A percentile compares a stretch with the other conserved stretches of the same genome.
phyloP scores from a whole-genome alignment of 2,888 invertebrate genomes.

The Mesorhabditis spiculigera region DNA sequence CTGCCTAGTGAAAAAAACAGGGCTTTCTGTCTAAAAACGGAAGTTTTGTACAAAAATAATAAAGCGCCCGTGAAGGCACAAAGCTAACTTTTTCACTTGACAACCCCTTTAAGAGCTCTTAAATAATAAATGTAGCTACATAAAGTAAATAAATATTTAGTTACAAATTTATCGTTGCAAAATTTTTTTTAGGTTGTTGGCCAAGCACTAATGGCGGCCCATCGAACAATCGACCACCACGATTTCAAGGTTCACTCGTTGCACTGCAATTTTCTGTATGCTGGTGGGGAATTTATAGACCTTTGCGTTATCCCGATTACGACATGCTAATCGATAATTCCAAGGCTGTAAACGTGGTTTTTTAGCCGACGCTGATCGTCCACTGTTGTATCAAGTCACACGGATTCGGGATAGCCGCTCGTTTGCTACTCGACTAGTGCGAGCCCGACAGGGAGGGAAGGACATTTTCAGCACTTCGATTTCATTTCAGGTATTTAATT shows the following conservation, averaged over 20 bases:
- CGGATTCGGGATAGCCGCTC: constrained; percentile 59
- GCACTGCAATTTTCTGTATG: constrained; percentile 60
- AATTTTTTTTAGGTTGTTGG: constrained; percentile 57
- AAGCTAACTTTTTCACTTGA: too few species aligned
- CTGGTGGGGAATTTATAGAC: constrained; percentile 44
- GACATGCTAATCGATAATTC: neutral
- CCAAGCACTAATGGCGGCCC: constrained; percentile 60
- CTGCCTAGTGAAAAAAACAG: too few species aligned
- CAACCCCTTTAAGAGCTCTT: too few species aligned
- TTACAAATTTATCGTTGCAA: too few species aligned
- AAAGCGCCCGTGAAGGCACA: too few species aligned
- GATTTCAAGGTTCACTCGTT: constrained; percentile 59
- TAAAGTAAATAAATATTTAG: too few species aligned
- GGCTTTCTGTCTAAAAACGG: too few species aligned
- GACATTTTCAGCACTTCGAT: constrained; percentile 56
- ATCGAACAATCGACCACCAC: constrained; percentile 54
- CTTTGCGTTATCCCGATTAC: neutral
- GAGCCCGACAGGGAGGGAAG: constrained; percentile 59
- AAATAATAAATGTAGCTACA: too few species aligned
- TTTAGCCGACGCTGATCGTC: constrained; percentile 35
- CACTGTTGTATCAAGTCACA: constrained; percentile 60
- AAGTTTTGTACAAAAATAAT: too few species aligned
- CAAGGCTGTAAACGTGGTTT: neutral
- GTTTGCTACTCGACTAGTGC: constrained; percentile 59
- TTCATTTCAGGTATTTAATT: constrained; percentile 39